Evolutionary conservation across 2,888 invertebrate species (phyloP), one percentile per base, ranked within the genome.

Genomic region (Petrolisthes manimaculis): DNA sequence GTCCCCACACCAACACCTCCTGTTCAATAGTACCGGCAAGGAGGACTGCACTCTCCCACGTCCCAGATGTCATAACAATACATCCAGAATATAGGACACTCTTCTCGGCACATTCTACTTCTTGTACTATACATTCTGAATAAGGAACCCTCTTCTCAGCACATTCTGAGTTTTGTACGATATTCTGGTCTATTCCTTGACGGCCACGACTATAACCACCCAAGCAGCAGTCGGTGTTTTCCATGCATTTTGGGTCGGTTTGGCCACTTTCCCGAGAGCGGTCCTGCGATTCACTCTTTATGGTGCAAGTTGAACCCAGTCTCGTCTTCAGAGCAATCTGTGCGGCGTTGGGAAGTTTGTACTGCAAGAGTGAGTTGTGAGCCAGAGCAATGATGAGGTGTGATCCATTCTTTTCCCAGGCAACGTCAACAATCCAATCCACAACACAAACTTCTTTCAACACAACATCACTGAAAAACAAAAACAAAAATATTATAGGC

Each of bases 401-500:
- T 67, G 71, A 54, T 8, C 69, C n/a, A 79, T 86, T 79, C 12
- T 78, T 61, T 12, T 81, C 84, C 74, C 82, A 83, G 51, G 53
- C 83, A 78, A 79, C 89, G 83, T 89, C 89, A 67, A 89, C 83
- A 75, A 89, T 89, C 89, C 89, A 89, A 37, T 89, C 89, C 54
- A 85, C 86, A 79, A 86, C n/a, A 14, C n/a, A 2, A 14, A 67
- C 53, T 79, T 89, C 89, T 54, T 83, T 78, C n/a, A 71, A 24
- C n/a, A 82, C 37, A 2, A 86, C n/a, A 77, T 37, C 8, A 53
- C 89, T 89, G 77, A 55, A 81, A 74, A 71, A 55, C 14, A 74
- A 61, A 37, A 37, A 37, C 2, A 37, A 1, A 37, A 37, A 79
- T 21, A 61, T 8, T 24, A 61, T 56, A 0, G n/a, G n/a, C n/a